Conservation (phyloP, 1,140 invertebrate genomes). For the Spodoptera litura region DNA sequence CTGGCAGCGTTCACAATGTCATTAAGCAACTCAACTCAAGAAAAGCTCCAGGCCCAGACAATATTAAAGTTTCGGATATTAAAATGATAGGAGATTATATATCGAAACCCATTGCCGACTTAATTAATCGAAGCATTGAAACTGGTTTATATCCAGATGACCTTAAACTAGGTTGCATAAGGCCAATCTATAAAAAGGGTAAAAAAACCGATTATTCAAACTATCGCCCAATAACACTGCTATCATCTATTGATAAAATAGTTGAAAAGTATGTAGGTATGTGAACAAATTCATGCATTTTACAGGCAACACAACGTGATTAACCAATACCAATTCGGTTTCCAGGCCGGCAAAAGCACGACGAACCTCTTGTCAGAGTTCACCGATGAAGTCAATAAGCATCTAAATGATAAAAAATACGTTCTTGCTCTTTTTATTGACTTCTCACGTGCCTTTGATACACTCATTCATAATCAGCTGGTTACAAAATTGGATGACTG, state of each 20-base stretch:
- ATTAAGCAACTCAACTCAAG: not conserved
- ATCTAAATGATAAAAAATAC: not conserved
- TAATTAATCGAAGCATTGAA: slow-evolving; percentile 2
- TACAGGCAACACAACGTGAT: not conserved
- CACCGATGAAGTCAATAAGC: not conserved
- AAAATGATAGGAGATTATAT: not conserved
- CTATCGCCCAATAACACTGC: not conserved
- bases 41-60: not conserved
- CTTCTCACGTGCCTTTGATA: not conserved
- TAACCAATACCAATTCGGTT: not conserved
- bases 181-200: slow-evolving; percentile 16
- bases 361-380: not conserved
- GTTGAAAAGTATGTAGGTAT: not conserved
- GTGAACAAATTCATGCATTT: not conserved
- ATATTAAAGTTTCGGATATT: not conserved
- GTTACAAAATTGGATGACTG: no score
- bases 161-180: not conserved
- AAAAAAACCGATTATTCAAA: not conserved
- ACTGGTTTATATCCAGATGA: not conserved
- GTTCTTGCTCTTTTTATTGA: not conserved
- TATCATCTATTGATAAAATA: not conserved
- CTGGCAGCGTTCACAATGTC: not conserved
- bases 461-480: not conserved
- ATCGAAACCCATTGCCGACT: not conserved
- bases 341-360: not conserved